A percentile compares a stretch with the other conserved stretches of the same genome.
Evolutionary conservation across 2,797 vertebrate genomes (phyloP).

Genomic region (Rhodeus uyekii): DNA sequence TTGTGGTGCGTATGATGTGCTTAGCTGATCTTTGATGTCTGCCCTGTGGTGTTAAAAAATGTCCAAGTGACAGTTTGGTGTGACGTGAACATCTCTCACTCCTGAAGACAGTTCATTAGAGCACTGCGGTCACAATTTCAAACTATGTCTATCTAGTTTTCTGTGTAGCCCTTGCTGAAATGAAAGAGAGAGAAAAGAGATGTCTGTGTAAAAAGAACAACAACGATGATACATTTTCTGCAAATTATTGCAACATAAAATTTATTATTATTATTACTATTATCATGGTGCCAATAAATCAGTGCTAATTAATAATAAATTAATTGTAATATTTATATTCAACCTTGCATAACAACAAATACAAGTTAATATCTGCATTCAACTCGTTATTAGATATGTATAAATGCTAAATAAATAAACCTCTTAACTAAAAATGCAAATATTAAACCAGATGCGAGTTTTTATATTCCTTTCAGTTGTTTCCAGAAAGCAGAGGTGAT

Average conservation of each 20-base stretch:
- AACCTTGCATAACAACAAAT: background rate
- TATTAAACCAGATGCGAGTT: background rate
- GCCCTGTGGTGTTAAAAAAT: constrained; percentile 16
- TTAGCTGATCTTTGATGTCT: constrained; percentile 29
- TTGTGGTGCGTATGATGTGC: background rate
- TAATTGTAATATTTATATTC: background rate
- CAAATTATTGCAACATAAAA: background rate
- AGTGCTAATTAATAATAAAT: background rate
- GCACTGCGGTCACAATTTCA: background rate
- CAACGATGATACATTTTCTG: background rate
- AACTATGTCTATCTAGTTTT: background rate
- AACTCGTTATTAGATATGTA: background rate
- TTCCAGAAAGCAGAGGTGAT: background rate
- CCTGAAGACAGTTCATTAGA: constrained; percentile 2
- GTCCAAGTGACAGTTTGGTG: constrained; percentile 15
- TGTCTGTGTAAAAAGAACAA: background rate
- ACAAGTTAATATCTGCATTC: background rate
- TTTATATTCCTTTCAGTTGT: constrained; percentile 7
- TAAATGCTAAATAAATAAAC: background rate
- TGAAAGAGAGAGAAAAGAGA: background rate
- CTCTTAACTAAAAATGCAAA: background rate
- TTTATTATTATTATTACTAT: background rate
- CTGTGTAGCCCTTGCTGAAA: background rate
- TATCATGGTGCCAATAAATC: background rate
- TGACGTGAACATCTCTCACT: constrained; percentile 14